Conservation (phyloP, 2,113 vertebrate species). For the Cacatua alba region DNA sequence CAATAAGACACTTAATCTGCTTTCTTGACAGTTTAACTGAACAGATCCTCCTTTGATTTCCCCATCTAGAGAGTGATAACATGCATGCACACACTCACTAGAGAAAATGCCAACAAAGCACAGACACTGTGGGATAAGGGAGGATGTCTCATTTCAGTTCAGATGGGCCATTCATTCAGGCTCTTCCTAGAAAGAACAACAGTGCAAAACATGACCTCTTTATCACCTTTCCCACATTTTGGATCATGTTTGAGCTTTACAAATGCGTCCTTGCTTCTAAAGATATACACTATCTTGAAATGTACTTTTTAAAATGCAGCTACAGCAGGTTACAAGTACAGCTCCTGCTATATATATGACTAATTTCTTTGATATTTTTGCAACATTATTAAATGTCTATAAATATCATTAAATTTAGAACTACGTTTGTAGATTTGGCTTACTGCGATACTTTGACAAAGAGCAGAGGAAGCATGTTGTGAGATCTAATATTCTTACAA, state of each 20-base stretch:
- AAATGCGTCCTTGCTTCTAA: neutral
- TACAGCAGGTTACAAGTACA: neutral
- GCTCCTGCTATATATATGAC: neutral
- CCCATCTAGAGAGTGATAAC: neutral
- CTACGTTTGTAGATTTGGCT: neutral
- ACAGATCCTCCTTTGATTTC: neutral
- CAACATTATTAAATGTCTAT: neutral
- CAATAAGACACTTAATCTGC: conserved; percentile 17
- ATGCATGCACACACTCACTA: neutral
- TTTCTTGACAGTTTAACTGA: conserved; percentile 29
- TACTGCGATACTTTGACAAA: neutral
- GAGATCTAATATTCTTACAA: neutral
- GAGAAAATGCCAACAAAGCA: neutral
- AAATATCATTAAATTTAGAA: neutral
- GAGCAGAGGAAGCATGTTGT: neutral
- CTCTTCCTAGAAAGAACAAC: neutral
- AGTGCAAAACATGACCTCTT: neutral
- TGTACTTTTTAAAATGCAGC: neutral
- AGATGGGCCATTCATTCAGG: neutral
- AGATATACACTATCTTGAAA: neutral
- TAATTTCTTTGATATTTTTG: neutral
- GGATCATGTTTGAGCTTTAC: neutral
- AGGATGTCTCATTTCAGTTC: neutral
- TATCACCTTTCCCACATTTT: neutral
- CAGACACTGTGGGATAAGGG: neutral